Base-by-base conservation (phyloP, 2,888 invertebrate species). In the Exephanes ischioxanthus region DNA sequence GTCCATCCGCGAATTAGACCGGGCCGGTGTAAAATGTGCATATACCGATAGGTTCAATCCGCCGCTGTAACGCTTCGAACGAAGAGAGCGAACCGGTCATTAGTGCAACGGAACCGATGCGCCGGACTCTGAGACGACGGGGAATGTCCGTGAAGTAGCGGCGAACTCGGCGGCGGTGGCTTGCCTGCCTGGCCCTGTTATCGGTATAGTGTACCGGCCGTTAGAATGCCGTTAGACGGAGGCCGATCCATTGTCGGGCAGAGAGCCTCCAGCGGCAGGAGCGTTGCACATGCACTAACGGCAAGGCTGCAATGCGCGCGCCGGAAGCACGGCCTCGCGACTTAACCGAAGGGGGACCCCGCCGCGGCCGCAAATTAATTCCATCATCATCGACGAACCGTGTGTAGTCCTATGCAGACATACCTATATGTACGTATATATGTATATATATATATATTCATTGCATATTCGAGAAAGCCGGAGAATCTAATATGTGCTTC, bases 171-270 rank as follows among this genome's bases (percentile, higher is more conserved):
- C 78, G 78, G 66, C 80, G 73, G 76, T 80, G 79, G 76, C 68
- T 84, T 48, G 85, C 61, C 86, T 89, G 86, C 87, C 88, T 89
- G 88, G 88, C 89, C 89, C 90, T 90, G 89, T 91, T 91, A 92
- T 91, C 90, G 90, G 90, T 89, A 71, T 89, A 89, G 87, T 80
- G 80, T 83, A 86, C 89, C 91, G 90, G 91, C 92, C 91, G 91
- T 90, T 90, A 92, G 91, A 91, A 91, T 92, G 89, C 93, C 93
- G 92, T 93, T 93, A 93, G 91, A 89, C 90, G 88, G 86, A 89
- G 91, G 88, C 88, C 91, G 90, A 92, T 91, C 92, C 90, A 92
- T 93, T 92, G 92, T 92, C 91, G 90, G 80, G 87, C 83, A 75
- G 76, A 80, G 86, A 86, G 79, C 63, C 81, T 85, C 68, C 61